These are phyloP conservation scores for Pammene aurita DNA, from an alignment of 2,888 invertebrate genomes.

Conservation along the genomic window DNA sequence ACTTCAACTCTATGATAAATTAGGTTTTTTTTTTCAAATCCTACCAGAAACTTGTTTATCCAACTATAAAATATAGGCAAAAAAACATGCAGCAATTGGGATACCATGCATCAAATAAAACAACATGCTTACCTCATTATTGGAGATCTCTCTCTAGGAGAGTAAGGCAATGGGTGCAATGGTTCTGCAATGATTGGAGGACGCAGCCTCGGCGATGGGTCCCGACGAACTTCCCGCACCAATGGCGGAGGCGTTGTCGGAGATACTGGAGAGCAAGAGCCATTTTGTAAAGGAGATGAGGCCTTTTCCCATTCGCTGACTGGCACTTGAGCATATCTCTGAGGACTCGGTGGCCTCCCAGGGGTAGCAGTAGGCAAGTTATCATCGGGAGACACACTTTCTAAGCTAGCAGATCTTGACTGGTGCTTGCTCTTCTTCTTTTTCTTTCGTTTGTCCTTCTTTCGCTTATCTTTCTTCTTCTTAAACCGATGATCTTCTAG, in stretches of 20 bases:
- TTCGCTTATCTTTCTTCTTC: conserved; percentile 88
- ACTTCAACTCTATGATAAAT: too few relatives aligned
- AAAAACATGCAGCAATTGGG: neutral
- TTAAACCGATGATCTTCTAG: conserved; percentile 84
- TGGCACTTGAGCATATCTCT: conserved; percentile 74
- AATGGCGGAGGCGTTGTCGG: conserved; percentile 83
- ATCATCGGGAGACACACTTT: conserved; percentile 85
- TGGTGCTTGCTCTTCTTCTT: conserved; percentile 88
- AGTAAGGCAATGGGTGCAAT: conserved; percentile 64
- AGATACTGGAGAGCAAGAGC: conserved; percentile 84
- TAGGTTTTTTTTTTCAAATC: too few relatives aligned
- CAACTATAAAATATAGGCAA: too few relatives aligned
- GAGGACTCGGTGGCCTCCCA: conserved; percentile 59
- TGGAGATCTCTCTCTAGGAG: conserved; percentile 73
- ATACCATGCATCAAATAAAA: neutral
- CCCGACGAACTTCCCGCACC: conserved; percentile 55
- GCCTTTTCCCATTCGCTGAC: conserved; percentile 81
- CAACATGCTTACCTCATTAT: conserved; percentile 56
- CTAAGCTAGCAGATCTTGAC: conserved; percentile 87
- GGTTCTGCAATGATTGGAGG: conserved; percentile 58
- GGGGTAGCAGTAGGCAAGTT: conserved; percentile 65
- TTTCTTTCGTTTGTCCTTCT: conserved; percentile 88
- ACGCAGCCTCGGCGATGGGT: conserved; percentile 59
- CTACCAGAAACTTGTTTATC: too few relatives aligned
- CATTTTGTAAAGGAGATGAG: conserved; percentile 82